phyloP scores from a whole-genome alignment of 1,140 invertebrate genomes.

The Drosophila mojavensis region DNA sequence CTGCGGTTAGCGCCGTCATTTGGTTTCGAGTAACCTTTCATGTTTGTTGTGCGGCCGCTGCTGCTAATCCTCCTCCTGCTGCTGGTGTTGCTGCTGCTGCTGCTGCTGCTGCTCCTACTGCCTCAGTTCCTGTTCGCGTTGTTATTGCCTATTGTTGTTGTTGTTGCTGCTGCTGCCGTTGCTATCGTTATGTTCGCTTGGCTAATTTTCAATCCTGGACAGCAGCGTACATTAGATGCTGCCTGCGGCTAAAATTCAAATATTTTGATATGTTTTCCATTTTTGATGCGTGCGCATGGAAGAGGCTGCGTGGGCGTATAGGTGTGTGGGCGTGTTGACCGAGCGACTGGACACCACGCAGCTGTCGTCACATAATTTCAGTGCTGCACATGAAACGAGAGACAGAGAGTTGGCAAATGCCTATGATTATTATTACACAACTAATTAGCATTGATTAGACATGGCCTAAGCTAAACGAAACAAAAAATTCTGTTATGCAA shows the following conservation, averaged over 20 bases:
- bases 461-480: conserved; percentile 10
- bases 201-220: conserved; percentile 57
- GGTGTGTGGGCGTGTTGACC: not conserved
- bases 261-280: conserved; percentile 78
- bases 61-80: not conserved
- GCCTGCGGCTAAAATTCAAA: conserved; percentile 62
- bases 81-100: not conserved
- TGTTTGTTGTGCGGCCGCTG: conserved; percentile 41
- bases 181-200: conserved; percentile 30
- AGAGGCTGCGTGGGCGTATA: not conserved
- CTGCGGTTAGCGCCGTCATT: conserved; percentile 66
- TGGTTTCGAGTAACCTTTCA: conserved; percentile 70
- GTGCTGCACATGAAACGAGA: conserved; percentile 30
- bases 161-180: conserved; percentile 9
- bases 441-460: conserved; percentile 24
- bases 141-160: not conserved
- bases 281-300: conserved; percentile 32
- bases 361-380: conserved; percentile 53
- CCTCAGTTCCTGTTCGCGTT: not conserved
- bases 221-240: conserved; percentile 44
- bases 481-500: conserved; percentile 7
- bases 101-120: conserved; percentile 5
- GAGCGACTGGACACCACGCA: conserved; percentile 1
- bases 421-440: conserved; percentile 35
- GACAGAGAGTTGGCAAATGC: not conserved